Percentiles rank a stretch among this genome's conserved stretches.
phyloP scores from a whole-genome alignment of 2,888 invertebrate species.

The Erebia palarica region DNA sequence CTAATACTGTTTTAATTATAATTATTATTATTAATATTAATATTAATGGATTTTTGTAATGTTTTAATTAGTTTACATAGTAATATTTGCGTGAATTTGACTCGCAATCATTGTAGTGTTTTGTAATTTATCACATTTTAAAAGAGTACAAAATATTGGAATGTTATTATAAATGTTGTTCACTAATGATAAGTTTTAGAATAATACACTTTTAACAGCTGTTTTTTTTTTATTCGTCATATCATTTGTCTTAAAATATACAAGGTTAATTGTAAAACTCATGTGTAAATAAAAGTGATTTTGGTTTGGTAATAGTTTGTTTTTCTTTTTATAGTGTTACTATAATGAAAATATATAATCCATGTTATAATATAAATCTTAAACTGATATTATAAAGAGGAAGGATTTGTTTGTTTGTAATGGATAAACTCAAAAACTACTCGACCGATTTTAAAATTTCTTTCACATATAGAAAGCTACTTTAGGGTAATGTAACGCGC shows the following conservation, averaged over 20 bases:
- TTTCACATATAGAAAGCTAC: too few species aligned
- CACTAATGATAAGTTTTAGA: slow-evolving; percentile 78
- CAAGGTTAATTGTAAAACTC: slow-evolving; percentile 72
- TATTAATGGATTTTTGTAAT: slow-evolving; percentile 77
- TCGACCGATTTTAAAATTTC: too few species aligned
- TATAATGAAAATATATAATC: neutral
- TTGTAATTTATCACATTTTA: slow-evolving; percentile 82
- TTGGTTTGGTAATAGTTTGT: slow-evolving; percentile 64
- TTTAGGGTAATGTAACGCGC: too few species aligned
- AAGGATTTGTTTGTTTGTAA: too few species aligned
- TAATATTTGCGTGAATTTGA: slow-evolving; percentile 75
- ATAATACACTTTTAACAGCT: slow-evolving; percentile 73
- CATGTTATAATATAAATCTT: too few species aligned
- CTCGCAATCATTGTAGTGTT: slow-evolving; percentile 69
- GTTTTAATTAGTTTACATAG: slow-evolving; percentile 80
- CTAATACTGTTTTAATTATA: slow-evolving; percentile 75
- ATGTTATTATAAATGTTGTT: slow-evolving; percentile 80
- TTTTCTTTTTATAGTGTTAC: slow-evolving; percentile 1
- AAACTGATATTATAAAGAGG: too few species aligned
- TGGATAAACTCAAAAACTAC: too few species aligned
- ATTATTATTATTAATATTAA: slow-evolving; percentile 62
- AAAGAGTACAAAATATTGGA: slow-evolving; percentile 81
- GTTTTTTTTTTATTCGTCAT: slow-evolving; percentile 65
- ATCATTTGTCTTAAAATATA: slow-evolving; percentile 76
- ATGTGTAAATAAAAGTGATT: slow-evolving; percentile 81